Evolutionary conservation across 2,797 vertebrate genomes (phyloP), one percentile per base, ranked within the genome.

Genomic region (Neoniphon sammara): DNA sequence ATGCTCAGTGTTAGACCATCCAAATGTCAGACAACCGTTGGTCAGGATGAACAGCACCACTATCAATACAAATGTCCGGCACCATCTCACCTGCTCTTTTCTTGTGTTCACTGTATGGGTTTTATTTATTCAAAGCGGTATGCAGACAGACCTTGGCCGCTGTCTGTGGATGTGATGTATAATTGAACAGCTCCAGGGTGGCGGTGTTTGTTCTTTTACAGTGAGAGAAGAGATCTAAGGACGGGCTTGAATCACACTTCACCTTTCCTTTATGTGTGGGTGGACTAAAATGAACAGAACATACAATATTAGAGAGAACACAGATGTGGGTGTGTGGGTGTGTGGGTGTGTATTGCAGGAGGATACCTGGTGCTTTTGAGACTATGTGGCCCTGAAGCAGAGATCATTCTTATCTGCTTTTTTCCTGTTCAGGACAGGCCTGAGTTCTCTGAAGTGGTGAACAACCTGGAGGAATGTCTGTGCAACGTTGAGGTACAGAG

Each of bases 381-480:
- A 56, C n/a, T 17, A 11, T 36, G 9, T 10, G 52, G 25, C 20
- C 20, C 1, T 50, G 30, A 31, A 50, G 31, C 14, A 53, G 20
- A 73, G 17, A 14, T 21, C 20, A 70, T 25, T 53, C 0, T 17
- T 0, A 4, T 69, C 44, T 46, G 2, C 1, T n/a, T 76, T 62
- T 73, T 49, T 71, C 27, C 47, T 76, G 88, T 84, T 18, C 89
- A 99, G 98, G 97, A 97, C 81, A 94, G 98, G 66, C 98, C 97
- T 0, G 96, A 97, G 80, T 98, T 98, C 87, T 97, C 96, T 31
- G 97, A 98, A 90, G 96, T 99, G 2, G 96, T 98, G 42, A 86
- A 91, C 25, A 98, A 95, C 73, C 85, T 98, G 59, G 97, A 98
- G 83, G 97, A 98, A 77, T 98, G 97, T 59, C 94, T 98, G 66